Percentiles rank a stretch among this genome's conserved stretches.
phyloP scores from a whole-genome alignment of 2,888 invertebrate genomes.

The Neoascia interrupta region DNA sequence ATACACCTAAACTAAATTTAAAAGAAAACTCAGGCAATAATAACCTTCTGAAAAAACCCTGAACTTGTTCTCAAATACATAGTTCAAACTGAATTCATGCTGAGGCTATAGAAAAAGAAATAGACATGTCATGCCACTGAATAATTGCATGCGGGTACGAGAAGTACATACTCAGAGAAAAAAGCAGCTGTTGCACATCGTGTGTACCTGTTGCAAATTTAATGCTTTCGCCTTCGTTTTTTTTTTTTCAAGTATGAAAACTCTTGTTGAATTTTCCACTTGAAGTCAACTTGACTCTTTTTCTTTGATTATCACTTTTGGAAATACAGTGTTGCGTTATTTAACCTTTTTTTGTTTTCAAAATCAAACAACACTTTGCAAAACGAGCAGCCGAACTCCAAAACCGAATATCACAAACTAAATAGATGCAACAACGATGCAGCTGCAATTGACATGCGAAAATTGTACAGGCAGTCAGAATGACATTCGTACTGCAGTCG shows the following conservation, averaged over 20 bases:
- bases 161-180: too few species aligned
- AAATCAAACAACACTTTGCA: too few species aligned
- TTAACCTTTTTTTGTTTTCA: too few species aligned
- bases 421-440: slow-evolving; percentile 37
- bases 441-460: slow-evolving; percentile 50
- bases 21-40: too few species aligned
- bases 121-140: background rate
- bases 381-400: slow-evolving; percentile 19
- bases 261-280: slow-evolving; percentile 1
- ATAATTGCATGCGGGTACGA: too few species aligned
- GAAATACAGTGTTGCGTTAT: too few species aligned
- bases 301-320: too few species aligned
- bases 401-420: slow-evolving; percentile 14
- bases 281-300: slow-evolving; percentile 2
- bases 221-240: too few species aligned
- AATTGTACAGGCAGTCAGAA: slow-evolving; percentile 45
- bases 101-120: background rate
- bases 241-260: too few species aligned
- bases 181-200: slow-evolving; percentile 36
- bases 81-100: background rate
- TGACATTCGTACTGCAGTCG: background rate
- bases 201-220: slow-evolving; percentile 60
- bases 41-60: too few species aligned
- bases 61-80: too few species aligned
- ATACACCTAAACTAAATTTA: too few species aligned